phyloP scores from a whole-genome alignment of 2,888 invertebrate species.

The Ichneumoninae sp. region DNA sequence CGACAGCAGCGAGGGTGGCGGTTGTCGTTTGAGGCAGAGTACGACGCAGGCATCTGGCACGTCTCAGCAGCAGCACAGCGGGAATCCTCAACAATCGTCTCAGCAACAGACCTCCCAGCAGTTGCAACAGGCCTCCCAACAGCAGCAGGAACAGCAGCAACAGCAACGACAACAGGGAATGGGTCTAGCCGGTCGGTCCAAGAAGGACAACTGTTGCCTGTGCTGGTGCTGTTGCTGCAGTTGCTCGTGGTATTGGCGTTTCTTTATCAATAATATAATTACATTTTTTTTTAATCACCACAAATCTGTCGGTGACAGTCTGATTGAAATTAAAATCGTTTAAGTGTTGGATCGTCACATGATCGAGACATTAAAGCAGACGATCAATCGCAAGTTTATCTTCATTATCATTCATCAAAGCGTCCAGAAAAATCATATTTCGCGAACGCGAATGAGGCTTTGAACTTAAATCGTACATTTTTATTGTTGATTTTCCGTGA shows the following conservation, averaged over 20 bases:
- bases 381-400: background rate
- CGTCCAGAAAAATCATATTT: background rate
- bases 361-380: background rate
- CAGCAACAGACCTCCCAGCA: slow-evolving; percentile 74
- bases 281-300: too few species aligned
- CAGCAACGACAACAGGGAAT: slow-evolving; percentile 82
- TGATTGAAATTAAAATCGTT: background rate
- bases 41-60: slow-evolving; percentile 78
- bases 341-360: background rate
- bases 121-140: slow-evolving; percentile 69
- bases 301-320: background rate
- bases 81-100: slow-evolving; percentile 76
- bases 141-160: slow-evolving; percentile 70
- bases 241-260: slow-evolving; percentile 85
- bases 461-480: background rate
- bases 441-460: too few species aligned
- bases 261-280: slow-evolving; percentile 59
- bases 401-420: background rate
- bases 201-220: slow-evolving; percentile 87
- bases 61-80: slow-evolving; percentile 74
- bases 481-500: background rate
- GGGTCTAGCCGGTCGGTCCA: slow-evolving; percentile 85
- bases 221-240: slow-evolving; percentile 88
- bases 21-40: slow-evolving; percentile 82
- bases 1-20: slow-evolving; percentile 81